Evolutionary conservation across 2,888 invertebrate species (phyloP), one percentile per base, ranked within the genome.

Genomic region (Aplocera efformata): DNA sequence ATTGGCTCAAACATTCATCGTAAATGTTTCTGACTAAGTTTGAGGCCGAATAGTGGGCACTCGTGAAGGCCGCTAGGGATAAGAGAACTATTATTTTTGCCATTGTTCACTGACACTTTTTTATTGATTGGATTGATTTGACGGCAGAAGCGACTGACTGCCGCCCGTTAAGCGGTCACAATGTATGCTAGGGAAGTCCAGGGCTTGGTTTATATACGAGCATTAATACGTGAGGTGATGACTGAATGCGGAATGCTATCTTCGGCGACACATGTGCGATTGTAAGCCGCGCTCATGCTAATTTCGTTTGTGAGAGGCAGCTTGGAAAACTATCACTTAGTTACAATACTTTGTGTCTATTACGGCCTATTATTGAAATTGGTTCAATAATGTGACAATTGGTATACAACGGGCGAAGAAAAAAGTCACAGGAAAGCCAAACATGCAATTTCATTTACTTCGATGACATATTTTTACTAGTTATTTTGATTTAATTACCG

Each of bases 11-110:
- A 62, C 94, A 94, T 71, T 90, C 89, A 35, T 89, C 78, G 70
- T 93, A 94, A 77, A 93, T 91, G 63, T 92, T 93, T 50, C 82
- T 83, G 9, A 91, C 85, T 62, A 94, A 75, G 50, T 90, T 91
- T 1, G 91, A 81, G 1, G 93, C 93, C n/a, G 93, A 90, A 48
- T 80, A 78, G 42, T 81, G 68, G 36, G 78, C 82, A 72, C 78
- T 79, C 41, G 79, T 73, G 35, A 71, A 59, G 8, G 81, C 79
- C 58, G 67, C 72, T 49, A 82, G 49, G 7, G 79, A 69, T 57
- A 86, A 59, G 21, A 88, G 50, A 78, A 86, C 86, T 74, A 84
- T 59, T 66, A 81, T 48, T 72, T 79, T 83, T 46, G 74, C 71
- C 86, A 88, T 88, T 58, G 62, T 77, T 67, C 79, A 83, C 81